phyloP scores from a whole-genome alignment of 1,140 invertebrate genomes.

The Aphaenogaster floridana region DNA sequence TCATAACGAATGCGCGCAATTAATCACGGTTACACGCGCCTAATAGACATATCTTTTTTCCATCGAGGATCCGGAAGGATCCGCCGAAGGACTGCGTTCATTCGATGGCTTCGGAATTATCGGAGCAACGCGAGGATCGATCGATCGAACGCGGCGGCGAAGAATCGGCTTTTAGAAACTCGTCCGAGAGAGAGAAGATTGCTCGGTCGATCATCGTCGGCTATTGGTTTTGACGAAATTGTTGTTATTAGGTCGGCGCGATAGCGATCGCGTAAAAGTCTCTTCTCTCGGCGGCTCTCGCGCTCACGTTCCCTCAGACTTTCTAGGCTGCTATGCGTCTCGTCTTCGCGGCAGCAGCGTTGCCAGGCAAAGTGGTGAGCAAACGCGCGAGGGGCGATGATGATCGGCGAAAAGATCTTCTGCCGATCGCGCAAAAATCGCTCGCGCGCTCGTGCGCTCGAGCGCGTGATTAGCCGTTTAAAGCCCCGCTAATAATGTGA shows the following conservation, averaged over 20 bases:
- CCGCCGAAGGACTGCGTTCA: not conserved
- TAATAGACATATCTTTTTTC: not conserved
- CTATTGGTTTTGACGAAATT: conserved; percentile 79
- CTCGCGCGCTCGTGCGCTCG: conserved; percentile 6
- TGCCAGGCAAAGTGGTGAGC: conserved; percentile 44
- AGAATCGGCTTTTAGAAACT: conserved; percentile 55
- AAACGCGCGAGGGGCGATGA: not conserved
- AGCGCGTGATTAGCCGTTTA: conserved; percentile 54
- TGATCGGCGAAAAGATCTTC: conserved; percentile 41
- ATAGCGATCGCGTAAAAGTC: conserved; percentile 73
- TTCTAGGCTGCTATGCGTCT: conserved; percentile 68
- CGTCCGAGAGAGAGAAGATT: conserved; percentile 53
- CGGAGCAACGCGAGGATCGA: not conserved
- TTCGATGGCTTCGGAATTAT: conserved; percentile 16
- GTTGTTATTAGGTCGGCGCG: conserved; percentile 75
- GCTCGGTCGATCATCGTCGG: conserved; percentile 63
- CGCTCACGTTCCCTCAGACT: conserved; percentile 68
- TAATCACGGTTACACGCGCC: not conserved
- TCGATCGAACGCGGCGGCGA: conserved; percentile 22
- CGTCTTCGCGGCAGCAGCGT: conserved; percentile 27
- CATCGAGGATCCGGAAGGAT: not conserved
- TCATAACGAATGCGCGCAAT: not conserved
- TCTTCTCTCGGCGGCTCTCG: conserved; percentile 45
- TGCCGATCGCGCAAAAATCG: conserved; percentile 52
- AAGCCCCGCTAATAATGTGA: conserved; percentile 49